Base-by-base conservation (phyloP, 2,888 invertebrate genomes). In the Camponotus fellah region DNA sequence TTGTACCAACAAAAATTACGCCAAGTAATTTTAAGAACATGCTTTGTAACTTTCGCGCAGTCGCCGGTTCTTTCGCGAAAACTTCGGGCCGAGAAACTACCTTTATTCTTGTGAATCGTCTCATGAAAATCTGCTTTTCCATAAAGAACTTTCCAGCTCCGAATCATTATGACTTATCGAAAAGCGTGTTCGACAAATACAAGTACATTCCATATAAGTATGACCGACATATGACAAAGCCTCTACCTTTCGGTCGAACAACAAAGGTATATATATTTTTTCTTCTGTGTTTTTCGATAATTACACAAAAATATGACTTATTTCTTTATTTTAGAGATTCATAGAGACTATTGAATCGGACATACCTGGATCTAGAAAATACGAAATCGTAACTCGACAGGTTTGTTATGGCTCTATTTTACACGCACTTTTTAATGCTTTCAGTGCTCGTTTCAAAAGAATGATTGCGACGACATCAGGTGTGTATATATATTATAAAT, bases 131-230 rank as follows among this genome's bases (percentile, higher is more conserved):
- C 40, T 32, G 26, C 40, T n/a, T 53, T 84, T 83, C 53, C 17
- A 9, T 65, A 12, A 74, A 92, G 92, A 85, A 89, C 68, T 68
- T 87, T 71, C 92, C 92, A 26, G 92, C 88, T 14, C 91, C 92
- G 9, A 91, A 90, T 77, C 46, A 65, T 46, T 91, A 92, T 83
- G 72, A 64, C 9, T 66, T 77, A 17, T 81, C 88, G 46, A 91
- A 89, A 71, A 85, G 89, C 34, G 37, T 80, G 6, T 92, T 91
- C 32, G 91, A 92, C 26, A 87, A 76, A 53, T 62, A 76, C 32
- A 21, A 46, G n/a, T 76, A 56, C 12, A 65, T 74, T 6, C n/a
- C 62, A 3, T 91, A 90, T 81, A 86, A 88, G 40, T 91, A 92
- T 37, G 83, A 89, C 37, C 62, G 49, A 32, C 56, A 74, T 26